Evolutionary conservation across 2,888 invertebrate species (phyloP).

Genomic region (Nebria salina): DNA sequence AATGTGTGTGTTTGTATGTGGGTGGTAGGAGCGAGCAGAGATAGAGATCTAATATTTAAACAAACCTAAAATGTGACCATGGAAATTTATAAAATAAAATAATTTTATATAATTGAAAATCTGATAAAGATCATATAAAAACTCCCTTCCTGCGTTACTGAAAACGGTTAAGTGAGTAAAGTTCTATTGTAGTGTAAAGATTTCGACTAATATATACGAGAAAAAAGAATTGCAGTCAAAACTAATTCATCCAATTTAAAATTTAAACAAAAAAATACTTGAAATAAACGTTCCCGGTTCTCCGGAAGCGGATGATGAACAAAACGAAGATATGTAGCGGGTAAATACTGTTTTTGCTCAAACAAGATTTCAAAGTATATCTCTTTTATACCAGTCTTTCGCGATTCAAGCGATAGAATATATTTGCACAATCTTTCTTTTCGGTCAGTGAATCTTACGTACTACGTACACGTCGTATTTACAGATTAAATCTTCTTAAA

Average conservation of each 20-base stretch:
- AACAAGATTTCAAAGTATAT: background rate
- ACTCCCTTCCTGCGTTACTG: too few species aligned
- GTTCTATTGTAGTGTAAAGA: too few species aligned
- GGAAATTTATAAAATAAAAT: too few species aligned
- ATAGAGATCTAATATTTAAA: too few species aligned
- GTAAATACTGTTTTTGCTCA: background rate
- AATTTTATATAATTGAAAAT: too few species aligned
- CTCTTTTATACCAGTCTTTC: background rate
- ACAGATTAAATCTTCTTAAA: slow-evolving; percentile 1
- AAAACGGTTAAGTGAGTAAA: too few species aligned
- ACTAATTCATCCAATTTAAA: background rate
- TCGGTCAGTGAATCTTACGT: background rate
- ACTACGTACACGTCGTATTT: background rate
- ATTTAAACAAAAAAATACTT: background rate
- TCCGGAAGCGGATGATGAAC: background rate
- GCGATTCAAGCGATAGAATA: background rate
- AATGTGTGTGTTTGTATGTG: background rate
- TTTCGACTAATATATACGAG: too few species aligned
- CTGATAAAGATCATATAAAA: too few species aligned
- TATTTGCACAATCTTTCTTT: background rate
- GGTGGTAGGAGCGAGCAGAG: too few species aligned
- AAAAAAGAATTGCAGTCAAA: background rate
- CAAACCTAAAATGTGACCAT: too few species aligned
- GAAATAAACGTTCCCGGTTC: background rate
- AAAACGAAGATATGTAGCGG: background rate